Conservation (phyloP, 1,140 invertebrate species). For the Drosophila ambigua region DNA sequence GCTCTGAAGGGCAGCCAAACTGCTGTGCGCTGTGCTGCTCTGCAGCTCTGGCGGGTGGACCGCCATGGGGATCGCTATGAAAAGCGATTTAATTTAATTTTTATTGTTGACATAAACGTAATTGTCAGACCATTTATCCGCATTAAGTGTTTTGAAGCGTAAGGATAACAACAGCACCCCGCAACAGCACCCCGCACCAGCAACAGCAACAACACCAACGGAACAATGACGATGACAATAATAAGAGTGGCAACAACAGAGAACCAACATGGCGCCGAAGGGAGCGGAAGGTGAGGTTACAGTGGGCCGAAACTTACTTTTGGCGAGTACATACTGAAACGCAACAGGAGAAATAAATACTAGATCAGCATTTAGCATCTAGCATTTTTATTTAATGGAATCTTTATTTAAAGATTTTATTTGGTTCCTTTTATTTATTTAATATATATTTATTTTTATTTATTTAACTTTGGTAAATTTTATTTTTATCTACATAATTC, state of each 20-base stretch:
- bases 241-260: conserved; percentile 55
- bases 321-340: too few species aligned
- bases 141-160: conserved; percentile 80
- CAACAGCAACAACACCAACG: conserved; percentile 38
- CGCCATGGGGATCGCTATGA: conserved; percentile 43
- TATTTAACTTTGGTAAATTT: too few species aligned
- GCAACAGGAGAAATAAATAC: too few species aligned
- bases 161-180: conserved; percentile 72
- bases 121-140: conserved; percentile 83
- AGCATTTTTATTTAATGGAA: too few species aligned
- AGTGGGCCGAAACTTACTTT: conserved; percentile 26
- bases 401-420: too few species aligned
- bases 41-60: neutral
- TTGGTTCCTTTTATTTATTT: too few species aligned
- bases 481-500: too few species aligned
- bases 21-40: neutral
- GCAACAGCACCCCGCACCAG: conserved; percentile 13
- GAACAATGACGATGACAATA: conserved; percentile 44
- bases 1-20: conserved; percentile 8
- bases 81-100: conserved; percentile 83
- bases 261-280: conserved; percentile 61
- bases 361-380: too few species aligned
- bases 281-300: conserved; percentile 11
- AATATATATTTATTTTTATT: too few species aligned
- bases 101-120: conserved; percentile 83